A percentile compares a stretch with the other conserved stretches of the same genome.
These are phyloP conservation scores for Holacanthus passer DNA, from an alignment of 2,113 vertebrate genomes.

Conservation along the genomic window DNA sequence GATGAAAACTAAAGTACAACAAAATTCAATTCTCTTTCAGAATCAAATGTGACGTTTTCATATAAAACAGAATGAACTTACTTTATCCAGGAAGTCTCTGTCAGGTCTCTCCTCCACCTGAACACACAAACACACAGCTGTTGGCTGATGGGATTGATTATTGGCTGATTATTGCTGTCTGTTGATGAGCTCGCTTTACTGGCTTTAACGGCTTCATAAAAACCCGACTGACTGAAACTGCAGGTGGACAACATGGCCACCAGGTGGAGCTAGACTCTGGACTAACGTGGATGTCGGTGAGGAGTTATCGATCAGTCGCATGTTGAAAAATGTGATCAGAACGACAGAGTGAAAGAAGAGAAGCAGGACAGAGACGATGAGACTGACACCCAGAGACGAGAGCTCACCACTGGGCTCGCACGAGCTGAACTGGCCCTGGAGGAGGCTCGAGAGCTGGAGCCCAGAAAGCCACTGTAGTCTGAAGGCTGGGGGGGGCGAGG, in stretches of 20 bases:
- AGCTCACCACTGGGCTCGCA: conserved; percentile 98
- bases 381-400: not conserved
- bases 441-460: conserved; percentile 91
- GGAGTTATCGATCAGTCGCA: not conserved
- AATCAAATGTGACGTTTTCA: no score
- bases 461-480: conserved; percentile 89
- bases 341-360: not conserved
- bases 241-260: not conserved
- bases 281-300: not conserved
- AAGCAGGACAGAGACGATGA: not conserved
- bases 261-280: not conserved
- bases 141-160: no score
- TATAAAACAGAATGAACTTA: conserved; percentile 35
- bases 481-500: conserved; percentile 84
- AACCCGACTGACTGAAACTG: not conserved
- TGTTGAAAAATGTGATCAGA: not conserved
- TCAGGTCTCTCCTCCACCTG: conserved; percentile 86
- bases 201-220: not conserved
- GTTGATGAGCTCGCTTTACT: no score
- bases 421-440: conserved; percentile 95
- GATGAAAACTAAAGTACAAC: no score
- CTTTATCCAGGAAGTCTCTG: conserved; percentile 90
- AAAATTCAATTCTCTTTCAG: no score
- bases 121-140: conserved; percentile 29
- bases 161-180: not conserved